Evolutionary conservation across 2,888 invertebrate genomes (phyloP), one percentile per base, ranked within the genome.

Genomic region (Terebella lapidaria): DNA sequence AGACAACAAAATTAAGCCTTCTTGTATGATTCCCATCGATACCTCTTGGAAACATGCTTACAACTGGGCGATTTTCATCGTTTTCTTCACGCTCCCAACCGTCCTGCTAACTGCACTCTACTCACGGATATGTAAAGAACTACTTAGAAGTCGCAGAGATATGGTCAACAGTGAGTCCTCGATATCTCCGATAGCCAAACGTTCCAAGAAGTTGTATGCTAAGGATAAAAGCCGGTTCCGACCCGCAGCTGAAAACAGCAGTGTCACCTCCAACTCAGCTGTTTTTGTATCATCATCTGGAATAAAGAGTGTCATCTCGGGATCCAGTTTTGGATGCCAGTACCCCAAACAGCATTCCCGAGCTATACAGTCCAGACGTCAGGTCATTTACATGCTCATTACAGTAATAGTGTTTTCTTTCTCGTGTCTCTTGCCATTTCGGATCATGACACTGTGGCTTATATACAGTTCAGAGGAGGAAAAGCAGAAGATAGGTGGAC

Each of bases 41-140:
- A 86, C 87, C 61, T 85, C 87, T 74, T 90, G 92, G 88, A 86
- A 89, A 52, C 87, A 88, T 24, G 82, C 88, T 54, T 94, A 89
- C 84, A 90, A 92, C 83, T 84, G 91, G 67, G 85, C 87, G 20
- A 89, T 88, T 72, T 89, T 91, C 71, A 85, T 88, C 0, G 72
- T 91, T 59, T 94, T 94, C 84, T 94, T 93, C 84, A 86, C 90
- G 71, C 79, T 92, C 49, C 94, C 94, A 0, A 85, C 93, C 56
- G 85, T 88, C 64, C 87, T 93, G 46, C 85, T 94, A 22, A 84
- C 92, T 24, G 85, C 89, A 27, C 83, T 94, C 28, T 94, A 94
- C 83, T 88, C 89, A 5, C 57, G 56, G 22, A 73, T 73, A 46
- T 20, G 55, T 28, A 27, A 49, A 5, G 25, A 55, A n/a, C 42